A percentile compares a stretch with the other conserved stretches of the same genome.
These are phyloP conservation scores for Prorops nasuta DNA, from an alignment of 1,140 invertebrate species.

Conservation along the genomic window DNA sequence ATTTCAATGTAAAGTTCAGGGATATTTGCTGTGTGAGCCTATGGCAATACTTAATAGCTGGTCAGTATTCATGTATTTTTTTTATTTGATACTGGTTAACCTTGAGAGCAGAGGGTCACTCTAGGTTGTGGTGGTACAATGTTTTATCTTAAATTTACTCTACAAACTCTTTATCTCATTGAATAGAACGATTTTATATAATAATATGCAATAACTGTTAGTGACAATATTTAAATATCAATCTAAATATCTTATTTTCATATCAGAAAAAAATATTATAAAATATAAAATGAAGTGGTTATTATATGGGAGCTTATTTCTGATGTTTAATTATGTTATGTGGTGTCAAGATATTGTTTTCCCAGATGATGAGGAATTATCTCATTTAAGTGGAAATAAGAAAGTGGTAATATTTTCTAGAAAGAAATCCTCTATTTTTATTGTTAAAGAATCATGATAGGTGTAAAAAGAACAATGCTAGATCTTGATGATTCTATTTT, in stretches of 20 bases:
- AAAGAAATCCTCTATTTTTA: background rate
- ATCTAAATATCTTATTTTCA: too few relatives aligned
- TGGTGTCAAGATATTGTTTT: constrained; percentile 33
- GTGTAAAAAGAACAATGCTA: background rate
- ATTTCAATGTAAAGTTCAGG: too few relatives aligned
- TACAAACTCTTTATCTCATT: too few relatives aligned
- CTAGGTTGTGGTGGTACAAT: background rate
- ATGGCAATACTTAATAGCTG: background rate
- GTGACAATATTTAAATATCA: too few relatives aligned
- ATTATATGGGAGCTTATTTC: constrained; percentile 8
- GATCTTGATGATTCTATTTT: background rate
- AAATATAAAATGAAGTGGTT: constrained; percentile 22
- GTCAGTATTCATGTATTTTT: constrained; percentile 4
- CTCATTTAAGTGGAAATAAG: constrained; percentile 25
- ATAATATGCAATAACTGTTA: too few relatives aligned
- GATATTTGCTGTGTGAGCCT: too few relatives aligned
- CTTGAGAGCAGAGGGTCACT: constrained; percentile 17
- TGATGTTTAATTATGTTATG: constrained; percentile 13
- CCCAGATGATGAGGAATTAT: constrained; percentile 25
- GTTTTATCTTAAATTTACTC: too few relatives aligned
- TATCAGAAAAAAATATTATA: background rate
- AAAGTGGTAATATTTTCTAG: constrained; percentile 17
- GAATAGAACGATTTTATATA: too few relatives aligned
- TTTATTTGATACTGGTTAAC: constrained; percentile 18
- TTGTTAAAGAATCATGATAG: too few relatives aligned